phyloP scores from a whole-genome alignment of 2,888 invertebrate genomes.

The Cactoblastis cactorum region DNA sequence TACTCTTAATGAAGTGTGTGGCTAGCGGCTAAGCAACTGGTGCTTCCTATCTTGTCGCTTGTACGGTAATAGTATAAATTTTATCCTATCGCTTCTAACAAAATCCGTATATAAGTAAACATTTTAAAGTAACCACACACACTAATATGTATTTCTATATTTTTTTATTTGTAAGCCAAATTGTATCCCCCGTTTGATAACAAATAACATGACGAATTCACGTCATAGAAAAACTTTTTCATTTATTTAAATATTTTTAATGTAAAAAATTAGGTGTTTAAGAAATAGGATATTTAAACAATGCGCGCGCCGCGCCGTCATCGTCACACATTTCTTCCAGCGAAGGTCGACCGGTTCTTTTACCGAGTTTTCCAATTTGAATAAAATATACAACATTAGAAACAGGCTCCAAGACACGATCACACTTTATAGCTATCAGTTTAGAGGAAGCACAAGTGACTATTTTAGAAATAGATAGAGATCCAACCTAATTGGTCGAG shows the following conservation, averaged over 20 bases:
- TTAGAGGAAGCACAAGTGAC: background rate
- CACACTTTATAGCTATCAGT: background rate
- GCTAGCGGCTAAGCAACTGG: background rate
- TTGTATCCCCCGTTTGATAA: too few species aligned
- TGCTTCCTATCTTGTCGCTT: background rate
- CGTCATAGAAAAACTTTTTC: too few species aligned
- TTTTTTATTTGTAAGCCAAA: too few species aligned
- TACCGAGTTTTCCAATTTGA: slow-evolving; percentile 12
- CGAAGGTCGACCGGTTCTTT: slow-evolving; percentile 13
- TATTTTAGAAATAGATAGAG: background rate
- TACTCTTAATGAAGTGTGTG: background rate
- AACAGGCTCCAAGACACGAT: background rate
- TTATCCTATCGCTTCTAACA: too few species aligned
- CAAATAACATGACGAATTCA: too few species aligned
- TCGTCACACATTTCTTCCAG: slow-evolving; percentile 10
- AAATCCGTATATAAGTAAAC: too few species aligned
- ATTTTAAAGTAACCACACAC: too few species aligned
- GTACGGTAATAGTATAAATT: too few species aligned
- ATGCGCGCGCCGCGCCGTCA: background rate
- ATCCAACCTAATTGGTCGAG: too few species aligned
- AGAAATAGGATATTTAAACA: background rate
- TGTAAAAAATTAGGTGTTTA: too few species aligned
- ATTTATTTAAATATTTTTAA: too few species aligned
- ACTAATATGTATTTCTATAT: too few species aligned
- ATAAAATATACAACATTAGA: slow-evolving; percentile 7